Conservation (phyloP, 2,888 invertebrate genomes). For the Sylvicola cinctus region DNA sequence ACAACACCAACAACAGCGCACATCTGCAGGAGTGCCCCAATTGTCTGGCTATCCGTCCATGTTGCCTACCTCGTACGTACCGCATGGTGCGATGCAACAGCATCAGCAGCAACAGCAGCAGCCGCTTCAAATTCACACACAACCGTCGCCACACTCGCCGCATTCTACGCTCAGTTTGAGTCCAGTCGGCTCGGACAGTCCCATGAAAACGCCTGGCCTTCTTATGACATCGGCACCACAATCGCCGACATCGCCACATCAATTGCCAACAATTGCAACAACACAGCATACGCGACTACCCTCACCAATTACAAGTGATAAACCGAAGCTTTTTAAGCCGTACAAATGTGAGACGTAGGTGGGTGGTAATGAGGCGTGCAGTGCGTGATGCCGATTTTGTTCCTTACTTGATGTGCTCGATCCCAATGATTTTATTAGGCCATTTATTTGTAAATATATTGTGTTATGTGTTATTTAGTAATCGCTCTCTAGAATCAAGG, state of each 20-base stretch:
- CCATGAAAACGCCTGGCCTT: constrained; percentile 14
- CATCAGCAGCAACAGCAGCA: constrained; percentile 23
- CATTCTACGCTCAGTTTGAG: constrained; percentile 18
- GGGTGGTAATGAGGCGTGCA: no score
- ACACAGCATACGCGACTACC: no score
- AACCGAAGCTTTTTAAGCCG: constrained; percentile 53
- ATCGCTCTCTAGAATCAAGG: no score
- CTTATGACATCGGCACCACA: constrained; percentile 17
- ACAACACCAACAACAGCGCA: no score
- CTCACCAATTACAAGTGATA: constrained; percentile 13
- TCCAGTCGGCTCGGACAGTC: constrained; percentile 23
- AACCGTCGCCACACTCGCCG: constrained; percentile 23
- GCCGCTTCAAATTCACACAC: constrained; percentile 9
- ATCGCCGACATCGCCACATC: no score
- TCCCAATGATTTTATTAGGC: no score
- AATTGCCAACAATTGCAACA: no score
- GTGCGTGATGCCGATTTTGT: no score
- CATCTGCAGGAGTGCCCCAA: constrained; percentile 15
- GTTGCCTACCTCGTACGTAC: no score
- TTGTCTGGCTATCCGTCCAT: constrained; percentile 11
- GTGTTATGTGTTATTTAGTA: no score
- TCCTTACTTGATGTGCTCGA: no score
- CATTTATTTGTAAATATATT: no score
- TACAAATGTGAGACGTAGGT: constrained; percentile 44
- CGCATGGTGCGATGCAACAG: constrained; percentile 16